phyloP scores from a whole-genome alignment of 2,113 vertebrate species.

The Garra rufa region DNA sequence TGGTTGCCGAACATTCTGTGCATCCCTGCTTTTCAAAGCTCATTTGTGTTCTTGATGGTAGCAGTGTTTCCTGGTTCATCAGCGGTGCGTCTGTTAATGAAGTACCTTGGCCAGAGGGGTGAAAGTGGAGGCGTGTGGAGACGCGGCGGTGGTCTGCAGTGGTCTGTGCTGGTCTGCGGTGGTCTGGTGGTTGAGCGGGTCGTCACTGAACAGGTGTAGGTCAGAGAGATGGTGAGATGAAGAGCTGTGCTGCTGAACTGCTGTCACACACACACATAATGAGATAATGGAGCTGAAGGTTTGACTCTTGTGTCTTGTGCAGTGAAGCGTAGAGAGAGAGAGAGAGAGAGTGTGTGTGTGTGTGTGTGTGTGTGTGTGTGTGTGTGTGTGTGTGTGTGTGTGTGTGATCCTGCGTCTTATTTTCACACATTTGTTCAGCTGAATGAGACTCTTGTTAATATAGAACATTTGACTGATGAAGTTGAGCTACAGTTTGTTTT shows the following conservation, averaged over 20 bases:
- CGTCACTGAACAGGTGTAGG: slow-evolving; percentile 30
- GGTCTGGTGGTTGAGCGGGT: neutral
- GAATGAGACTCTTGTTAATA: no score
- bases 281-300: neutral
- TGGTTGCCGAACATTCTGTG: no score
- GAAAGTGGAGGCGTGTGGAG: slow-evolving; percentile 52
- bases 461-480: no score
- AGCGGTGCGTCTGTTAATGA: neutral
- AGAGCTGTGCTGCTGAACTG: slow-evolving; percentile 1
- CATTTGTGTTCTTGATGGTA: neutral
- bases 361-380: slow-evolving; percentile 5
- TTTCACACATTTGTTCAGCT: neutral
- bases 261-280: slow-evolving; percentile 9
- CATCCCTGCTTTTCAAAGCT: no score
- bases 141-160: neutral
- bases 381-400: slow-evolving; percentile 21
- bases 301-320: neutral
- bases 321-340: neutral
- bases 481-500: no score
- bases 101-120: slow-evolving; percentile 55
- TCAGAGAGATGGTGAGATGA: slow-evolving; percentile 36
- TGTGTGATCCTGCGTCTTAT: neutral
- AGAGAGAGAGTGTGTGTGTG: neutral
- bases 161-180: slow-evolving; percentile 1
- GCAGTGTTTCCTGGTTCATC: neutral